Percentiles rank a stretch among this genome's conserved stretches.
These are phyloP conservation scores for Microctonus brassicae DNA, from an alignment of 2,888 invertebrate genomes.

Conservation along the genomic window DNA sequence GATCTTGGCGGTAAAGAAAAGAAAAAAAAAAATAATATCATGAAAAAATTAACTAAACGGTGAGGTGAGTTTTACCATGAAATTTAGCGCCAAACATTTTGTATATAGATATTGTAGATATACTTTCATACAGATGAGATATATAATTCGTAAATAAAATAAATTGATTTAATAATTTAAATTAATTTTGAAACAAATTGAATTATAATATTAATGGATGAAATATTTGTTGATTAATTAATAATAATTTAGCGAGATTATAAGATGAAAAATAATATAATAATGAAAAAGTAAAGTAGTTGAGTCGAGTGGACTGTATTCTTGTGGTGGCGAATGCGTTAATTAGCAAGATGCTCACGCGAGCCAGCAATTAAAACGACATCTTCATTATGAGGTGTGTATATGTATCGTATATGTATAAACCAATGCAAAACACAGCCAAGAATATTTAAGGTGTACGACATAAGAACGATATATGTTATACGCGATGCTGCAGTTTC, in stretches of 20 bases:
- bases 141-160: too few species aligned
- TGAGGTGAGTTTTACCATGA: neutral
- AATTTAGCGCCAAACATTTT: neutral
- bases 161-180: neutral
- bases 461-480: neutral
- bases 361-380: constrained; percentile 69
- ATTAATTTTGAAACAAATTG: neutral
- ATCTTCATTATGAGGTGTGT: constrained; percentile 69
- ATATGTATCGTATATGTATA: constrained; percentile 44
- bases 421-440: neutral
- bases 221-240: neutral
- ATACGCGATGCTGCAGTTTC: too few species aligned
- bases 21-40: neutral
- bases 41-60: neutral
- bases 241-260: neutral
- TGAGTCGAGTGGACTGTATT: constrained; percentile 58
- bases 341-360: constrained; percentile 69
- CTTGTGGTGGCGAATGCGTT: constrained; percentile 65
- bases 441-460: neutral
- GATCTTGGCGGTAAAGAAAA: neutral
- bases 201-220: neutral
- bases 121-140: neutral
- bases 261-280: neutral
- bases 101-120: neutral
- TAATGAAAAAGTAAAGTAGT: constrained; percentile 44